These are phyloP conservation scores for Microtus richardsoni DNA, from an alignment of 2,113 vertebrate species.

Conservation along the genomic window DNA sequence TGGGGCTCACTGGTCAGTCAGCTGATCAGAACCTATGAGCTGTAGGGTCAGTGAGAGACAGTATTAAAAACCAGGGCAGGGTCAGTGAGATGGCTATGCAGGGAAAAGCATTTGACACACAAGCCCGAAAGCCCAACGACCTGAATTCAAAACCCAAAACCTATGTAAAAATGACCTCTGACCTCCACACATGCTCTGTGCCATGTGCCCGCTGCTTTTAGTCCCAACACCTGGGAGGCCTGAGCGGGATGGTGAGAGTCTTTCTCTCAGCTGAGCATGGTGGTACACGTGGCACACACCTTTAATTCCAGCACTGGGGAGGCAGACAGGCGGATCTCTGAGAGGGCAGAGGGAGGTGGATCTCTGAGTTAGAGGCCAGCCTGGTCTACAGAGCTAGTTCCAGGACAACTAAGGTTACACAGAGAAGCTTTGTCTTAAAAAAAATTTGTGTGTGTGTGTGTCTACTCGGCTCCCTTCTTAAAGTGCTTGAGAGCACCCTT, in stretches of 20 bases:
- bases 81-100: neutral
- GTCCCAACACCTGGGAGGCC: neutral
- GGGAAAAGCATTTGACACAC: neutral
- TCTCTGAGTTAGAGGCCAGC: neutral
- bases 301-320: neutral
- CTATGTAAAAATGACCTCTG: neutral
- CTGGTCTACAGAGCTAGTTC: neutral
- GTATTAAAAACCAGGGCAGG: neutral
- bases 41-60: neutral
- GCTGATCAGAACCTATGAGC: too few relatives aligned
- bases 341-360: neutral
- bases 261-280: neutral
- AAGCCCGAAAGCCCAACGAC: neutral
- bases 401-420: neutral
- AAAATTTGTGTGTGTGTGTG: neutral
- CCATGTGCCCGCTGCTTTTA: neutral
- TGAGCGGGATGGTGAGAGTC: neutral
- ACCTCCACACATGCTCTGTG: neutral
- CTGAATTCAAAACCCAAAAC: neutral
- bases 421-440: neutral
- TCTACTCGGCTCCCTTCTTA: neutral
- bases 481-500: neutral
- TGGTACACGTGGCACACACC: fast-evolving
- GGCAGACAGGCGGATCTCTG: neutral
- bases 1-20: neutral